Percentiles rank a stretch among this genome's conserved stretches.
Conservation (phyloP, 2,113 vertebrate species). For the Sebastes schlegelii region DNA sequence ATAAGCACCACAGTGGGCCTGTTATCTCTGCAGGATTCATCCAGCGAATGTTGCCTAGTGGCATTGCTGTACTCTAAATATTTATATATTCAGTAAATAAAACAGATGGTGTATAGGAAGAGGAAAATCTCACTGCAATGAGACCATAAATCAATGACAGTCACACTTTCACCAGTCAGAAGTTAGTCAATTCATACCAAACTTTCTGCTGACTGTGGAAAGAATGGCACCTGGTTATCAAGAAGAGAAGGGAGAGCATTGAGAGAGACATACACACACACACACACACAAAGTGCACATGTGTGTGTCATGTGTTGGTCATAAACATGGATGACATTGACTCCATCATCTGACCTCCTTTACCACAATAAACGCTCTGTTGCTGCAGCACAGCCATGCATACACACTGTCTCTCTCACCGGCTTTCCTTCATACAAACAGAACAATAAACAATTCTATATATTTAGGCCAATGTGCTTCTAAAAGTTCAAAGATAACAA, state of each 20-base stretch:
- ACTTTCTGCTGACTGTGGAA: slow-evolving; percentile 41
- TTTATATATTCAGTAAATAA: background rate
- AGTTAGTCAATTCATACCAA: background rate
- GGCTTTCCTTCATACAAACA: background rate
- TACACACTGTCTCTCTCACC: background rate
- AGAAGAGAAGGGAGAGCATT: background rate
- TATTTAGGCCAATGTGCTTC: background rate
- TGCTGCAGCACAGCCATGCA: background rate
- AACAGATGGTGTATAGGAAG: background rate
- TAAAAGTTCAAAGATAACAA: background rate
- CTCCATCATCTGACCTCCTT: slow-evolving; percentile 45
- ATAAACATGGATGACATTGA: slow-evolving; percentile 43
- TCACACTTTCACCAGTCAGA: slow-evolving; percentile 27
- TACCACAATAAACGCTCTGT: slow-evolving; percentile 28
- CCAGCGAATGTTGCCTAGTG: background rate
- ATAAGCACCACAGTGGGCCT: background rate
- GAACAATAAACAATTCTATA: background rate
- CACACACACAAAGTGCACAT: background rate
- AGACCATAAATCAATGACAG: slow-evolving; percentile 29
- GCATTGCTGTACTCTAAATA: background rate
- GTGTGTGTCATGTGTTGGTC: slow-evolving; percentile 63
- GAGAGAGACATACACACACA: background rate
- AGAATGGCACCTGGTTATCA: background rate
- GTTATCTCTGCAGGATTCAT: background rate
- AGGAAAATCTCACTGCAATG: background rate